A percentile compares a stretch with the other conserved stretches of the same genome.
Conservation (phyloP, 2,888 invertebrate genomes). For the Mactromeris polynyma region DNA sequence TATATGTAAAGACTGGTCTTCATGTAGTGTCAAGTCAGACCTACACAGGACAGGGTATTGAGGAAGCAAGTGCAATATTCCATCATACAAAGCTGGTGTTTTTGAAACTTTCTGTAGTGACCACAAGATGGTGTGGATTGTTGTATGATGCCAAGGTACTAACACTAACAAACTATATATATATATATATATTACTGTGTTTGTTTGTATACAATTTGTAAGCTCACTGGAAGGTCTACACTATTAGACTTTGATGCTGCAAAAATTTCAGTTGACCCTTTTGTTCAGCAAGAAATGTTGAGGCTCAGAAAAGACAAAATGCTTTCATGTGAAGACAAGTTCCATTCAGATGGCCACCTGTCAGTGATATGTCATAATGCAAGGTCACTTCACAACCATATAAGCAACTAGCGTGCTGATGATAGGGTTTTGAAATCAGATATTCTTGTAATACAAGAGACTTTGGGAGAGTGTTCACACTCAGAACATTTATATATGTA, state of each 20-base stretch:
- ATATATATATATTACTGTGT: too few species aligned
- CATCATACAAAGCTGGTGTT: too few species aligned
- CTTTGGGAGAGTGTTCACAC: conserved; percentile 13
- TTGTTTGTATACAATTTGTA: too few species aligned
- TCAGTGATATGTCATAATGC: conserved; percentile 18
- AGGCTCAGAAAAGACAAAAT: not conserved
- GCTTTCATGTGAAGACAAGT: not conserved
- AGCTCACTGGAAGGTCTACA: conserved; percentile 23
- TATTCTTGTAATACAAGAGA: conserved; percentile 24
- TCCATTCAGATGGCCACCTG: not conserved
- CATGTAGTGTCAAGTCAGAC: not conserved
- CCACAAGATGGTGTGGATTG: too few species aligned
- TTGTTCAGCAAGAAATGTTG: conserved; percentile 30
- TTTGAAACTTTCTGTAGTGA: too few species aligned
- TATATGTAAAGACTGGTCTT: conserved; percentile 23
- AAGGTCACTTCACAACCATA: conserved; percentile 35
- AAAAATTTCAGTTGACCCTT: not conserved
- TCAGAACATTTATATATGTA: conserved; percentile 24
- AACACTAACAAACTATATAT: too few species aligned
- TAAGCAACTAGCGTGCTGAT: not conserved
- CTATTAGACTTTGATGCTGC: conserved; percentile 33
- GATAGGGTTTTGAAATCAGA: not conserved
- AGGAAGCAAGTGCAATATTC: too few species aligned
- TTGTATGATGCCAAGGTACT: too few species aligned
- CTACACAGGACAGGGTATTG: conserved; percentile 18